These are phyloP conservation scores for Gobionotothen gibberifrons DNA, from an alignment of 2,797 vertebrate genomes.

Conservation along the genomic window DNA sequence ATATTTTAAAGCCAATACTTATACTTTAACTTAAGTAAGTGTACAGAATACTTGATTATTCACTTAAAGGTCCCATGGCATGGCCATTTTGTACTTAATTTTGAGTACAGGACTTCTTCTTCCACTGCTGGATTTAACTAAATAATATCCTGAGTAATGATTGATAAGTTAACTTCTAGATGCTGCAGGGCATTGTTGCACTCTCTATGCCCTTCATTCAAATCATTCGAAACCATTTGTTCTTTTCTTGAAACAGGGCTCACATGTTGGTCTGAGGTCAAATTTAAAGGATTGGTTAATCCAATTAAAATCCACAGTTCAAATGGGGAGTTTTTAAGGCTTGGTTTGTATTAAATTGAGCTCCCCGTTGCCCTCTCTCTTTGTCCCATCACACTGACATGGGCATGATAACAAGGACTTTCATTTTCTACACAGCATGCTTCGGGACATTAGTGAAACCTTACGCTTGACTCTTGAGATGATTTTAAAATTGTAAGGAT, in stretches of 20 bases:
- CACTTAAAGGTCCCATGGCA: no score
- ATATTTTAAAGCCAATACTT: no score
- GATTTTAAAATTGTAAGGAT: neutral
- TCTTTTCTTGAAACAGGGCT: neutral
- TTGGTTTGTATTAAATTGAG: slow-evolving; percentile 18
- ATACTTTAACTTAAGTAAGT: no score
- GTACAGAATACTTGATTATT: no score
- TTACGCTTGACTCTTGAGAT: neutral
- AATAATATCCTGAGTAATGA: neutral
- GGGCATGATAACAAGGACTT: neutral
- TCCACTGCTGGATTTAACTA: no score
- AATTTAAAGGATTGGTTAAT: slow-evolving; percentile 13
- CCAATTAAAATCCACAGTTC: slow-evolving; percentile 19
- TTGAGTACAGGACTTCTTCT: no score
- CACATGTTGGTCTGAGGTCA: neutral
- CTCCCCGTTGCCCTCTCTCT: neutral
- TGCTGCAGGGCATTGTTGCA: neutral
- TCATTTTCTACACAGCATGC: neutral
- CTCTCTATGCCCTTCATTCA: neutral
- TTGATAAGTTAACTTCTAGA: neutral
- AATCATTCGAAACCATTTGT: neutral
- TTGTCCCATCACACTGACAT: neutral
- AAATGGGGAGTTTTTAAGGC: slow-evolving; percentile 1
- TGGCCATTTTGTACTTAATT: no score
- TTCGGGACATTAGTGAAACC: neutral